Conservation (phyloP, 2,888 invertebrate species). For the Sarcophaga variegata region DNA sequence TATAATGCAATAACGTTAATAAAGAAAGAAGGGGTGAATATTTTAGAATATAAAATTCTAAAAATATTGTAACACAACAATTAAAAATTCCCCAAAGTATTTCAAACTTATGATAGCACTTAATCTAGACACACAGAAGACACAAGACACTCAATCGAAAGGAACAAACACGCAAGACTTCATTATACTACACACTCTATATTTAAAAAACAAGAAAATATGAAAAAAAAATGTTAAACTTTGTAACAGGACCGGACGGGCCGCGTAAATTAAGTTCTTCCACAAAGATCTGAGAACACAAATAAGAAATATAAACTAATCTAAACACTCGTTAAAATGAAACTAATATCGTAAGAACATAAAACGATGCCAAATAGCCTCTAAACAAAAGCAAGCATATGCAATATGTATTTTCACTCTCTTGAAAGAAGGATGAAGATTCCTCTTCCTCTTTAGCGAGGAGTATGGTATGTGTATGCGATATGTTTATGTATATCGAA, state of each 20-base stretch:
- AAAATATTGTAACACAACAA: constrained; percentile 30
- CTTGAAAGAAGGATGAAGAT: background rate
- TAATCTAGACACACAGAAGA: background rate
- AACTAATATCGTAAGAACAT: constrained; percentile 45
- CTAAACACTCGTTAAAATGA: constrained; percentile 55
- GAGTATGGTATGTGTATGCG: background rate
- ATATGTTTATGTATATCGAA: background rate
- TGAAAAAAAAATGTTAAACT: no score
- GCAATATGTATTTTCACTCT: no score
- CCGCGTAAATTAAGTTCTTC: background rate
- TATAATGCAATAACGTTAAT: constrained; percentile 31
- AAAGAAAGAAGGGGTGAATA: constrained; percentile 41
- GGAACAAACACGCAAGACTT: constrained; percentile 12
- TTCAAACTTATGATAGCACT: background rate
- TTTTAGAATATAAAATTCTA: constrained; percentile 2
- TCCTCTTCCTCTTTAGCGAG: background rate
- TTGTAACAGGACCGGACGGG: constrained; percentile 41
- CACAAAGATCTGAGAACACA: background rate
- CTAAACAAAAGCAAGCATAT: background rate
- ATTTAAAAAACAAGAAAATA: background rate
- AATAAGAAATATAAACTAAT: constrained; percentile 38
- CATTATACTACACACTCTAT: background rate
- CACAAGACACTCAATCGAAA: background rate
- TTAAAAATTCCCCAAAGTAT: constrained; percentile 28
- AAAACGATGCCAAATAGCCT: constrained; percentile 49